Evolutionary conservation across 2,797 vertebrate species (phyloP).

Genomic region (Catostomus latipinnis): DNA sequence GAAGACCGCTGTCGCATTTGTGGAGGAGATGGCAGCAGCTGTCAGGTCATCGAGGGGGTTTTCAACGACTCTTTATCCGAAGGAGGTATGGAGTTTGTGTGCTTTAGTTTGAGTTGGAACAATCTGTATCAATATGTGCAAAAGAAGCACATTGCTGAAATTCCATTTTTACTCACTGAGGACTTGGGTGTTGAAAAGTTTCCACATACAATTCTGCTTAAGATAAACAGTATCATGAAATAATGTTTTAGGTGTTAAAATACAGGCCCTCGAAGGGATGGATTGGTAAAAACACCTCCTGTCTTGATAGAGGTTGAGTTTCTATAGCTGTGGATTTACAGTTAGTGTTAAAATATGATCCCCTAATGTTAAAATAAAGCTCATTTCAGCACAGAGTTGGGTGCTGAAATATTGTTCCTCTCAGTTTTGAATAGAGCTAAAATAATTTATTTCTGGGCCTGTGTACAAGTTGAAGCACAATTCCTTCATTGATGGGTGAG

Average conservation of each 20-base stretch:
- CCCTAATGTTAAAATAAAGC: slow-evolving; percentile 1
- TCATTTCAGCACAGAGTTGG: not conserved
- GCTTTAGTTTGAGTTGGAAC: slow-evolving; percentile 14
- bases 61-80: slow-evolving; percentile 89
- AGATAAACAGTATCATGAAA: slow-evolving; percentile 36
- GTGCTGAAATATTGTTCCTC: slow-evolving; percentile 25
- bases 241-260: slow-evolving; percentile 24
- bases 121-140: slow-evolving; percentile 14
- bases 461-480: not conserved
- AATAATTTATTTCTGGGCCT: slow-evolving; percentile 7
- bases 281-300: slow-evolving; percentile 21
- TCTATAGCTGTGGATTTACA: slow-evolving; percentile 40
- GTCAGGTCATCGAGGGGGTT: slow-evolving; percentile 88
- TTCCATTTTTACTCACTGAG: slow-evolving; percentile 16
- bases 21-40: slow-evolving; percentile 91
- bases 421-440: slow-evolving; percentile 11
- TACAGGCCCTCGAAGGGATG: slow-evolving; percentile 6
- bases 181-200: slow-evolving; percentile 4
- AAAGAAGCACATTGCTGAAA: slow-evolving; percentile 24
- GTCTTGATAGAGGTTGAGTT: slow-evolving; percentile 25
- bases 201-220: slow-evolving; percentile 16
- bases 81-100: slow-evolving; percentile 79
- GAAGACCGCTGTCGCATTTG: slow-evolving; percentile 95
- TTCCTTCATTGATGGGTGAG: not conserved
- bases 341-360: slow-evolving; percentile 33